Base-by-base conservation (phyloP, 2,797 vertebrate species). In the Philypnodon macrostomus region DNA sequence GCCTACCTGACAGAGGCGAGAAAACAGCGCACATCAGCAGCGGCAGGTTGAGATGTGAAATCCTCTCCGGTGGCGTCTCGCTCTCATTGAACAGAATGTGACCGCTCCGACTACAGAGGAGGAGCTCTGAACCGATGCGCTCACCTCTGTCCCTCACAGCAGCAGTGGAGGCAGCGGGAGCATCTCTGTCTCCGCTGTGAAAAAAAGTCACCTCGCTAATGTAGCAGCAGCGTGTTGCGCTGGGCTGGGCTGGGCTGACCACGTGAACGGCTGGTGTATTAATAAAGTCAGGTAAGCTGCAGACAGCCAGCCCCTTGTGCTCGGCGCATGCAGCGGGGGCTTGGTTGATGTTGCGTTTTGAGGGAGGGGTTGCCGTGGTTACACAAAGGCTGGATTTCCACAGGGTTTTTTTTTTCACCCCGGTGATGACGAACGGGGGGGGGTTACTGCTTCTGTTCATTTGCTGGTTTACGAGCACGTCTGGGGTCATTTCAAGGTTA, bases 341-440 rank as follows among this genome's bases (percentile, higher is more conserved):
- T 67, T 51, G 41, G 48, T 58, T 73, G 77, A 69, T 71, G 73
- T 73, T 78, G 76, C 76, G 70, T 53, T 66, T 72, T 55, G 73
- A 73, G 73, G 78, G 76, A 81, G 81, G 80, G 73, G 88, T 89
- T 87, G 79, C 83, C 80, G 69, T 86, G 89, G 86, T 88, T 87
- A 87, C 88, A 61, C 54, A 61, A 68, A 62, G 64, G 64, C 70
- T 51, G 54, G 15, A 50, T 69, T 67, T 71, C 63, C 63, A 62
- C 46, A 1, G 8, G 18, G 55, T 47, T 23, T 39, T 34, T n/a
- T 14, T 0, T 16, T 39, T 6, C 23, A 16, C 51, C 55, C 21
- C 24, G 18, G 17, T 53, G 64, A 59, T 71, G 68, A 61, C 63
- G 42, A 83, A 75, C 78, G 78, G 73, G 70, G 76, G 77, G n/a